Base-by-base conservation (phyloP, 2,888 invertebrate genomes). In the Dynastes tityus region DNA sequence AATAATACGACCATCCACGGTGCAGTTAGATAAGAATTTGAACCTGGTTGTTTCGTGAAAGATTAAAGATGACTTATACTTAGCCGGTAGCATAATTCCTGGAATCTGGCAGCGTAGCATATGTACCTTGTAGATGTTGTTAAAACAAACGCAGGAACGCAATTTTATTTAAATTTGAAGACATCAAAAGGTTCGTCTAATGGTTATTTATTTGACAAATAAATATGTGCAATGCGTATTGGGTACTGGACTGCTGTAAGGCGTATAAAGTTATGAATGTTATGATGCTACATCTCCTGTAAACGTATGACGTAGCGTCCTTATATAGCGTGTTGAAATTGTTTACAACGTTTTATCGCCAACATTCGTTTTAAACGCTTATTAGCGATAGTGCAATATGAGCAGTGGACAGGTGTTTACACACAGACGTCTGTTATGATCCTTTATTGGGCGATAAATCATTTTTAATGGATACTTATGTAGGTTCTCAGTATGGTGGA, bases 191-290 rank as follows among this genome's bases (percentile, higher is more conserved):
- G n/a, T n/a, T n/a, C 6, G 55, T 45, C n/a, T 55, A 55, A 55
- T 55, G 55, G 55, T 55, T 55, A 55, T 55, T 55, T 55, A 55
- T 55, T 55, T 55, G 55, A 55, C 55, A 55, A 55, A 55, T 55
- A 55, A 55, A 55, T 55, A 55, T 16, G 55, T 5, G n/a, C 2
- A n/a, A 55, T n/a, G 55, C 16, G 6, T n/a, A 37, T 55, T 55
- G 3, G 11, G 45, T 3, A 3, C 55, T 3, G 13, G 55, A 9
- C 2, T n/a, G n/a, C 55, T 6, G 13, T 55, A 16, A n/a, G 55
- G 16, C 16, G 55, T 55, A 55, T n/a, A 55, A 8, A n/a, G 16
- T 55, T 55, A 32, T 4, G 32, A 22, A 22, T 22, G 22, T 22
- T 22, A 53, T 53, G 16, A n/a, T 53, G 13, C 13, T 53, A 55